These are phyloP conservation scores for Ectemnius continuus DNA, from an alignment of 2,888 invertebrate species.

Conservation along the genomic window DNA sequence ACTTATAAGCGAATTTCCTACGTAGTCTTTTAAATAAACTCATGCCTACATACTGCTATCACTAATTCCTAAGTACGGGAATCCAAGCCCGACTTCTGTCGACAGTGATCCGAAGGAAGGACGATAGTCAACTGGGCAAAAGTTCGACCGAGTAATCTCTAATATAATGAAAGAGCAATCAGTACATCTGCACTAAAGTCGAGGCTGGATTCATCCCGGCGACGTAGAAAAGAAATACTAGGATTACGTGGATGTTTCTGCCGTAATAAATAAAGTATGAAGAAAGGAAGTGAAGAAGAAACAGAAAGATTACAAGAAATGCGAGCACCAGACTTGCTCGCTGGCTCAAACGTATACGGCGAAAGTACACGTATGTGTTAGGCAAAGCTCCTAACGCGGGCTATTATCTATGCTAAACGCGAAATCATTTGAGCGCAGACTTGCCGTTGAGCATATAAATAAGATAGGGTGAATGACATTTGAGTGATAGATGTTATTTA, in stretches of 20 bases:
- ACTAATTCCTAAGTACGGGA: too few species aligned
- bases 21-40: conserved; percentile 49
- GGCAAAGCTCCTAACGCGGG: conserved; percentile 37
- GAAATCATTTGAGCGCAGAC: conserved; percentile 56
- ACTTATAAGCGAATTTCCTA: conserved; percentile 31
- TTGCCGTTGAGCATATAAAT: conserved; percentile 59
- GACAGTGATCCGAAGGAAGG: too few species aligned
- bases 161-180: too few species aligned
- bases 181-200: too few species aligned
- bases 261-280: neutral
- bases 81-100: too few species aligned
- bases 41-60: conserved; percentile 23
- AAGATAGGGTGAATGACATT: conserved; percentile 52
- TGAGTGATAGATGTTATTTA: conserved; percentile 48
- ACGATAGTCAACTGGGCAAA: too few species aligned
- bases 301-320: conserved; percentile 44
- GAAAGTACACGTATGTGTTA: conserved; percentile 14
- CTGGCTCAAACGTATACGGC: conserved; percentile 21
- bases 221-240: too few species aligned
- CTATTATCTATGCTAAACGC: conserved; percentile 57
- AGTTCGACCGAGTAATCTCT: too few species aligned
- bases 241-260: too few species aligned
- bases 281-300: conserved; percentile 49
- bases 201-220: too few species aligned
- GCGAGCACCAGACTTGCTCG: conserved; percentile 29